Percentiles rank a stretch among this genome's conserved stretches.
Conservation (phyloP, 2,113 vertebrate genomes). For the Rhynchopsitta pachyrhyncha region DNA sequence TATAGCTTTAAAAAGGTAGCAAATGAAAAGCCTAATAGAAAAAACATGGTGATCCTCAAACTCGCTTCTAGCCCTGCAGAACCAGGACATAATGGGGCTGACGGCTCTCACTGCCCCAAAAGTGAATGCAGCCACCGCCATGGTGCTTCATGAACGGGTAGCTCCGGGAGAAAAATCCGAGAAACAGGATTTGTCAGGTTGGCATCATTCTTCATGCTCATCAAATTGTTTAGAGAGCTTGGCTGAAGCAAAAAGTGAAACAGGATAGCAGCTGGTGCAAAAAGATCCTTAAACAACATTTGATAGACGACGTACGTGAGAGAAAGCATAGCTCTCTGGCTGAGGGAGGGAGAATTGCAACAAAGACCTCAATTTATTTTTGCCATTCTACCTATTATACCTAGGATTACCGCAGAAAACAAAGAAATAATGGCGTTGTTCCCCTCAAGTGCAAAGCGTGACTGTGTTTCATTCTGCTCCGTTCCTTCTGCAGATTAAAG, state of each 20-base stretch:
- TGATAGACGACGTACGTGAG: neutral
- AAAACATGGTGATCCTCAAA: neutral
- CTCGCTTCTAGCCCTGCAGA: neutral
- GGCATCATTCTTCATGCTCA: neutral
- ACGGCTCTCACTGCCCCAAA: neutral
- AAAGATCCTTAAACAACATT: slow-evolving; percentile 35
- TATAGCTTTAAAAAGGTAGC: neutral
- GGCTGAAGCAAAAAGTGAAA: slow-evolving; percentile 32
- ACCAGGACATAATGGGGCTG: neutral
- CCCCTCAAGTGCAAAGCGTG: slow-evolving; percentile 56
- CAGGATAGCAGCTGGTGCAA: slow-evolving; percentile 25
- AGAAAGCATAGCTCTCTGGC: slow-evolving; percentile 14
- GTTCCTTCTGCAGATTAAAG: slow-evolving; percentile 43
- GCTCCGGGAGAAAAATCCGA: neutral
- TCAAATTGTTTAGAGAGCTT: slow-evolving; percentile 32
- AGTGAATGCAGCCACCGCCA: rapidly evolving
- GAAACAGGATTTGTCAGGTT: slow-evolving; percentile 3
- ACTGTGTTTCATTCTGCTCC: slow-evolving; percentile 48
- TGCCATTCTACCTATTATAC: slow-evolving; percentile 26
- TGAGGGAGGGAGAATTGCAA: slow-evolving; percentile 7
- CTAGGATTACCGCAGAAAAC: slow-evolving; percentile 38
- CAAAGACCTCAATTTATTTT: slow-evolving; percentile 39
- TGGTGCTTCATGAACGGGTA: rapidly evolving
- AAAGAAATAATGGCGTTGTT: slow-evolving; percentile 47
- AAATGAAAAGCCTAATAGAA: neutral